Percentiles rank a stretch among this genome's conserved stretches.
Evolutionary conservation across 2,113 vertebrate genomes (phyloP).

Genomic region (Podocnemis expansa): DNA sequence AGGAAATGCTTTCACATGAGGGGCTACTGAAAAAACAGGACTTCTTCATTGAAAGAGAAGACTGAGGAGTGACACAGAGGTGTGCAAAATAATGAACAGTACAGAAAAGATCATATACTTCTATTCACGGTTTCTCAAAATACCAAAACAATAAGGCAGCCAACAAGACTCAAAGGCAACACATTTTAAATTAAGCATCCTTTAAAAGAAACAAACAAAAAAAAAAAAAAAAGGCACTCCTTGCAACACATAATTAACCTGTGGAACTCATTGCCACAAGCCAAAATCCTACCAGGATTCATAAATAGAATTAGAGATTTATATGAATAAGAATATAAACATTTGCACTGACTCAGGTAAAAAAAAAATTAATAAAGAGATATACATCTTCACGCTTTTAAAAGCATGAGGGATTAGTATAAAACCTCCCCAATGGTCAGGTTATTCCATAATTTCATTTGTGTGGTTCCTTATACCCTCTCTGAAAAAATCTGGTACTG

Average conservation of each 20-base stretch:
- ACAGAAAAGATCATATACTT: conserved; percentile 1
- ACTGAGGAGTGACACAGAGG: not conserved
- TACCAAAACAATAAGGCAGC: not conserved
- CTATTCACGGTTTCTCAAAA: not conserved
- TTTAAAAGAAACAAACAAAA: conserved; percentile 26
- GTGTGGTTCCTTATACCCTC: not conserved
- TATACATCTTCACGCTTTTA: not conserved
- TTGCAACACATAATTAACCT: conserved; percentile 31
- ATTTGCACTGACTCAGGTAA: not conserved
- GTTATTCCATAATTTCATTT: not conserved
- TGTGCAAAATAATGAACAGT: not conserved
- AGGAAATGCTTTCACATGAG: not conserved
- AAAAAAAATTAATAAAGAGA: not conserved
- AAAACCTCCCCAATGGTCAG: not conserved
- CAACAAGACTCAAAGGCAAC: conserved; percentile 4
- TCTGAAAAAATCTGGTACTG: accelerated
- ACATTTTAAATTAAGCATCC: conserved; percentile 44
- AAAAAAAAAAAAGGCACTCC: conserved; percentile 26
- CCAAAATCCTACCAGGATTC: not conserved
- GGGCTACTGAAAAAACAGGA: conserved; percentile 11
- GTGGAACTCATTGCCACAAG: conserved; percentile 43
- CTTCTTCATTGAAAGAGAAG: not conserved
- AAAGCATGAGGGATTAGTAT: not conserved
- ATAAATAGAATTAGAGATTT: not conserved
- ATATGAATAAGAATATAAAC: conserved; percentile 24